phyloP scores from a whole-genome alignment of 2,113 vertebrate species.

The Scartelaos histophorus region DNA sequence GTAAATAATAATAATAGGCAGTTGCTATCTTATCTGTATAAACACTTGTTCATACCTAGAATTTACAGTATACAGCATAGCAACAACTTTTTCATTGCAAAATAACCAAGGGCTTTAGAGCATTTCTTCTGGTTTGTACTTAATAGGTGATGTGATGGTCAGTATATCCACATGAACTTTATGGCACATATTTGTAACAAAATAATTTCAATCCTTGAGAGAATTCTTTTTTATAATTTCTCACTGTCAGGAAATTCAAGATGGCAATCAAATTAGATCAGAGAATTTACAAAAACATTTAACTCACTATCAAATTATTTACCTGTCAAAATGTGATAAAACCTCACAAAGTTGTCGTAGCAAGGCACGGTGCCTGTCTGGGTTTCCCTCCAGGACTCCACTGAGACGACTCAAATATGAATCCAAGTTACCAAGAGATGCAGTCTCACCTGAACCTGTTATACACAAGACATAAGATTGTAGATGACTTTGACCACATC shows the following conservation, averaged over 20 bases:
- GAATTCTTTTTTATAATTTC: constrained; percentile 71
- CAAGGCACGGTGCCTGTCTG: constrained; percentile 86
- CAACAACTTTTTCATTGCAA: neutral
- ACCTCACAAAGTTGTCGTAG: constrained; percentile 89
- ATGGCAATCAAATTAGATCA: neutral
- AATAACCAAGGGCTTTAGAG: constrained; percentile 28
- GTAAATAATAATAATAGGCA: neutral
- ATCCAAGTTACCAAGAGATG: constrained; percentile 89
- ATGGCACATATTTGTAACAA: constrained; percentile 24
- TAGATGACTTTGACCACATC: neutral
- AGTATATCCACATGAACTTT: constrained; percentile 22
- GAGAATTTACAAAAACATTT: neutral
- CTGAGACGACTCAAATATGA: constrained; percentile 93
- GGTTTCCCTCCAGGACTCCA: constrained; percentile 88
- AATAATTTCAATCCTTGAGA: constrained; percentile 7
- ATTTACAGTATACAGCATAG: constrained; percentile 4
- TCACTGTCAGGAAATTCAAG: constrained; percentile 64
- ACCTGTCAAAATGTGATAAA: constrained; percentile 93
- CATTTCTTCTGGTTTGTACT: neutral
- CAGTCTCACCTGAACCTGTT: constrained; percentile 90
- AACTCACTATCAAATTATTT: constrained; percentile 13
- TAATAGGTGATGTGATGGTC: constrained; percentile 25
- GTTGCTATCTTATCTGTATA: neutral
- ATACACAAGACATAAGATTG: neutral
- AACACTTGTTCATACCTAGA: neutral